Base-by-base conservation (phyloP, 2,113 vertebrate species). In the Syrmaticus mikado region DNA sequence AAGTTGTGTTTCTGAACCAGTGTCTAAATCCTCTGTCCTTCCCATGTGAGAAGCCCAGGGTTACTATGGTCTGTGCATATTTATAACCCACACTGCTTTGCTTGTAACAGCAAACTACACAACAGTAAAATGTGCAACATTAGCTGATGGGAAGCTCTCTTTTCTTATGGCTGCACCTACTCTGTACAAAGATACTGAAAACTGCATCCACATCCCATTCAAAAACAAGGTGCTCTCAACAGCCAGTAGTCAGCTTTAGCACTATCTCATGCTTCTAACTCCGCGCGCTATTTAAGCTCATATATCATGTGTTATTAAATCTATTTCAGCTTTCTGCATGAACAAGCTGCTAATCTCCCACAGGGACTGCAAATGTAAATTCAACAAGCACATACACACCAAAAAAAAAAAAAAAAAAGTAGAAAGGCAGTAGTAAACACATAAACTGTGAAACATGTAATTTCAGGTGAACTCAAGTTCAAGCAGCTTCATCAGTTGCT, bases 401-500 rank as follows among this genome's bases (percentile, higher is more conserved):
- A 38, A 38, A 57, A 41, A 68, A 85, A 73, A 30, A 73, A 30
- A 55, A 92, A 82, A 90, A 27, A 53, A 34, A 4, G 36, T 10
- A 58, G 76, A 45, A 85, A 94, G 62, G 73, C 18, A 0, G 74
- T 62, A 93, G 82, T 91, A 95, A 95, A 95, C 82, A 95, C 40
- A 22, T 58, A 94, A 93, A 89, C 65, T 19, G 5, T 52, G 86
- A 93, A 96, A 96, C 45, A 25, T 46, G 55, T 89, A 85, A 93
- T 95, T 97, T 93, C 77, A 79, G 93, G 95, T 95, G 82, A 94
- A 77, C 75, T 48, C 11, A 17, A 93, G 96, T 95, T 92, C 85
- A 94, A 87, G 92, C 80, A 85, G 94, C 94, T 97, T 94, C 89
- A 77, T 95, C 93, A 94, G 97, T 97, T 97, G 96, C 96, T 97